Conservation (phyloP, 1,140 invertebrate genomes). For the Pogonognathellus flavescens region DNA sequence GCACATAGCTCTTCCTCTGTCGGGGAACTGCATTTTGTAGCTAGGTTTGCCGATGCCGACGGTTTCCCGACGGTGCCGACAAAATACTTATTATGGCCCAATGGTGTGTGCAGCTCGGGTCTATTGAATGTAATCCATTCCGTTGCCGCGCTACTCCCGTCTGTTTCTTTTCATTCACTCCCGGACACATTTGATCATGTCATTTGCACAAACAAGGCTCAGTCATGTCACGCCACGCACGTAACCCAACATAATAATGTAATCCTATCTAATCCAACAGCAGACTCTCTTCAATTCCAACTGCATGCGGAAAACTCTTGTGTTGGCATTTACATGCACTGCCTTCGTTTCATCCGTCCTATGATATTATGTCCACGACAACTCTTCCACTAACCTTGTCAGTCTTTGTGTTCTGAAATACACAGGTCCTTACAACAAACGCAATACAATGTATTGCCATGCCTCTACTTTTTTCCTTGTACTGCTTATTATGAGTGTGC, state of each 20-base stretch:
- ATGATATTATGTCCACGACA: background rate
- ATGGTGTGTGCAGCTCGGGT: no score
- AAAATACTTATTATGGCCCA: no score
- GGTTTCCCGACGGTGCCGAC: no score
- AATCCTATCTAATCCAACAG: slow-evolving; percentile 28
- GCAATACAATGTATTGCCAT: no score
- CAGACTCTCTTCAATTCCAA: background rate
- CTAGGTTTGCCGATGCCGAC: no score
- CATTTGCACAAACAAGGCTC: slow-evolving; percentile 44
- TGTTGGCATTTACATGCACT: background rate
- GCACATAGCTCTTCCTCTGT: no score
- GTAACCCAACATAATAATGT: slow-evolving; percentile 11
- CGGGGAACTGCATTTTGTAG: no score
- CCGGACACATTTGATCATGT: slow-evolving; percentile 42
- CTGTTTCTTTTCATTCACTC: background rate
- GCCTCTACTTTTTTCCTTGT: background rate
- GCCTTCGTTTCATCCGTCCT: background rate
- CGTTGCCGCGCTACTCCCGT: no score
- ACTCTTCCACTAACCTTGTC: background rate
- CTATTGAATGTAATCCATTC: slow-evolving; percentile 5
- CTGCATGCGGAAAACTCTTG: background rate
- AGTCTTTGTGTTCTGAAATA: background rate
- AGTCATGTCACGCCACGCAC: slow-evolving; percentile 33
- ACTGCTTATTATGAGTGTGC: background rate
- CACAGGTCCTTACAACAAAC: no score